These are phyloP conservation scores for Alca torda DNA, from an alignment of 2,797 vertebrate genomes.

Conservation along the genomic window DNA sequence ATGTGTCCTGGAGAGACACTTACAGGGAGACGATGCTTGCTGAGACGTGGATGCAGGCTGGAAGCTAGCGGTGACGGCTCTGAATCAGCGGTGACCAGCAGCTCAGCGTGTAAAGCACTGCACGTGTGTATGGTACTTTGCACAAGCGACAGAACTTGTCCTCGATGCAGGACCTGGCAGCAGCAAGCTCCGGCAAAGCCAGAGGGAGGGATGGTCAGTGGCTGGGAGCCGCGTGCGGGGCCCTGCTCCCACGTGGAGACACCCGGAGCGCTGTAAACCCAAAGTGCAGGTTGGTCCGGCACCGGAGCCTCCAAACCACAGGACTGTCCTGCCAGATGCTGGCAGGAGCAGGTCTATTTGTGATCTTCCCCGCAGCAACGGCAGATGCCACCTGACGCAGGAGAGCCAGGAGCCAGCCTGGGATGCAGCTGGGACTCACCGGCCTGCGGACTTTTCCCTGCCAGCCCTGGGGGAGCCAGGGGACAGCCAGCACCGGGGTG, in stretches of 20 bases:
- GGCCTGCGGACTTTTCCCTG: rapidly evolving
- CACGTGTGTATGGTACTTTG: rapidly evolving
- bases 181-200: background rate
- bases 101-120: background rate
- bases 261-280: rapidly evolving
- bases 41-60: background rate
- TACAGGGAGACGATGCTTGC: background rate
- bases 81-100: background rate
- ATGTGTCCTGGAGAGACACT: background rate
- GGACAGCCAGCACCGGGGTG: rapidly evolving
- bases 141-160: background rate
- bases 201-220: background rate
- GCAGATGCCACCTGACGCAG: rapidly evolving
- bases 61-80: background rate
- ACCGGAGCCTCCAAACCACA: rapidly evolving
- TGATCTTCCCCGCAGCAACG: background rate
- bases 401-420: background rate
- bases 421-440: background rate
- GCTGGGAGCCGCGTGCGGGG: rapidly evolving
- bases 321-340: background rate
- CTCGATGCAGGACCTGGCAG: rapidly evolving
- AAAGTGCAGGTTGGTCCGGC: rapidly evolving
- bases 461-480: background rate
- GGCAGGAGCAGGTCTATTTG: background rate
- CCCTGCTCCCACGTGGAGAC: background rate